phyloP scores from a whole-genome alignment of 2,797 vertebrate genomes.

The Eupleurogrammus muticus region DNA sequence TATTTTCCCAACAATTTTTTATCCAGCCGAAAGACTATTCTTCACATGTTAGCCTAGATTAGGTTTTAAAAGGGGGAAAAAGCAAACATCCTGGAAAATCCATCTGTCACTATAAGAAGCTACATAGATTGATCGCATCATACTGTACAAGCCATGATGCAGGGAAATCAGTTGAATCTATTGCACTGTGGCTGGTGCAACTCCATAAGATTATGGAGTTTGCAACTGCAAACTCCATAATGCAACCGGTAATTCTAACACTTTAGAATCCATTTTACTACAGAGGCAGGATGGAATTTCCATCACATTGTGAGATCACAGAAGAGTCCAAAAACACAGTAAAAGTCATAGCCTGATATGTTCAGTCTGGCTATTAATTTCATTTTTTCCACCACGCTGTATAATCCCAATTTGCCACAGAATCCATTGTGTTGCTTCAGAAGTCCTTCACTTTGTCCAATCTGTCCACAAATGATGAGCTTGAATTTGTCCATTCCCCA shows the following conservation, averaged over 20 bases:
- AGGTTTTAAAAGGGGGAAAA: constrained; percentile 16
- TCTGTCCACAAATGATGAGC: constrained; percentile 8
- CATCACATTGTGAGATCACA: not conserved
- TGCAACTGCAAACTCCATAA: too few relatives aligned
- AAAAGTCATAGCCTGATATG: not conserved
- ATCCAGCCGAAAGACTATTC: not conserved
- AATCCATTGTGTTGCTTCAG: not conserved
- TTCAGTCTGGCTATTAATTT: not conserved
- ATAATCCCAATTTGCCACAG: constrained; percentile 4
- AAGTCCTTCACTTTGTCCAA: not conserved
- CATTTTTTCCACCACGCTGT: not conserved
- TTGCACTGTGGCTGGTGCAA: too few relatives aligned
- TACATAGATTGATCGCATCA: not conserved
- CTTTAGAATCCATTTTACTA: not conserved
- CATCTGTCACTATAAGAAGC: not conserved
- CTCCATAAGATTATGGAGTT: too few relatives aligned
- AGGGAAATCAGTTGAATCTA: not conserved
- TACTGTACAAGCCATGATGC: constrained; percentile 12
- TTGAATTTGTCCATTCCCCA: constrained; percentile 3
- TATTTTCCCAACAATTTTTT: not conserved
- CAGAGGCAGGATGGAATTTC: not conserved
- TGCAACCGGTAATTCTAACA: not conserved
- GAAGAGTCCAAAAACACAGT: not conserved
- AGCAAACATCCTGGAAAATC: constrained; percentile 5
- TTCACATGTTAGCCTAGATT: not conserved